Base-by-base conservation (phyloP, 2,888 invertebrate species). In the Hipparchia semele region DNA sequence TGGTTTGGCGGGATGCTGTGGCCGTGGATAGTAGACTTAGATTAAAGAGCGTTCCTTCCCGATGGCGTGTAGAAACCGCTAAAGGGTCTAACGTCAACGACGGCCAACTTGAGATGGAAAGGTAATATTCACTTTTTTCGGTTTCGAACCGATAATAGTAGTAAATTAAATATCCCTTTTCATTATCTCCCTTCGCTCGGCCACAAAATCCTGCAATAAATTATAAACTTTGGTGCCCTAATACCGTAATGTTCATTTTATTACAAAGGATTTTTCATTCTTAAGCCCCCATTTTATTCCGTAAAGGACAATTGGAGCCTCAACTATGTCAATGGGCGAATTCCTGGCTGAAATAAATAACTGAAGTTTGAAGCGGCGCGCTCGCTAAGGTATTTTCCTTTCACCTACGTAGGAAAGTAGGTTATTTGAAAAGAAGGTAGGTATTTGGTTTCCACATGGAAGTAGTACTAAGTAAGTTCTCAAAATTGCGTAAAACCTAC, bases 241-340 rank as follows among this genome's bases (percentile, higher is more conserved):
- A 68, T 13, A 58, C 68, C 46, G 10, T 49, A 68, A 46, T 58
- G 23, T 23, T 49, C 68, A 46, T 68, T 68, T 66, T 56, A 56
- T 58, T 23, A 68, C 58, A 68, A 49, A 68, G 58, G 68, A 68
- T 58, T 68, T 67, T 67, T 67, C 67, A 8, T 58, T 56, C 45
- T 45, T 9, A 10, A 56, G 13, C 56, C 56, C 51, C 33, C 53
- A 3, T 65, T 65, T 53, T 53, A 51, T 53, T 5, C 33, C 49
- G 23, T 33, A 33, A 62, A 62, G 51, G 51, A 51, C 65, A 77
- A 73, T 76, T 72, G 66, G 72, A 81, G 80, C 77, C 76, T 71
- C 33, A 86, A 86, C 86, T 86, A 87, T 87, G 86, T 78, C 86
- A 84, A 87, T 87, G 77, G 77, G 71, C 75, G 79, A 77, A 83